These are phyloP conservation scores for Aplochiton taeniatus DNA, from an alignment of 2,797 vertebrate species.

Conservation along the genomic window DNA sequence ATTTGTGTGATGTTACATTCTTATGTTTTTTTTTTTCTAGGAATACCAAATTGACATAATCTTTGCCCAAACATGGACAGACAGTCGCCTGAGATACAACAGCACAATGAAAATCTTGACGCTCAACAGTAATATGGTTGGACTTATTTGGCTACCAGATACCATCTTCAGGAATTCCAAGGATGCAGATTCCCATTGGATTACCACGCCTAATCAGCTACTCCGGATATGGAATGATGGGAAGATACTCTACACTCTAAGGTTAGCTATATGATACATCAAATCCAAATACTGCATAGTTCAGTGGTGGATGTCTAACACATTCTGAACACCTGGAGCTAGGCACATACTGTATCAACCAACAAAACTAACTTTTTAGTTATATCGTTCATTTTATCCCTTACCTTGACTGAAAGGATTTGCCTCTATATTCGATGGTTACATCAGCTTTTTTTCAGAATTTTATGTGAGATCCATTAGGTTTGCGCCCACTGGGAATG, in stretches of 20 bases:
- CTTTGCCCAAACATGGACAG: slow-evolving; percentile 98
- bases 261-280: slow-evolving; percentile 65
- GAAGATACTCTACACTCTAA: slow-evolving; percentile 93
- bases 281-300: not conserved
- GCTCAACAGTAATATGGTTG: slow-evolving; percentile 93
- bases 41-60: slow-evolving; percentile 98
- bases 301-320: not conserved
- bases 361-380: no score
- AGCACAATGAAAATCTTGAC: slow-evolving; percentile 94
- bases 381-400: no score
- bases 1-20: not conserved
- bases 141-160: slow-evolving; percentile 94
- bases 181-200: slow-evolving; percentile 93
- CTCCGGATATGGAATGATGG: slow-evolving; percentile 96
- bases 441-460: slow-evolving; percentile 7
- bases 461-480: slow-evolving; percentile 11
- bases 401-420: no score
- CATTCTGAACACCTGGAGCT: no score
- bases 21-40: slow-evolving; percentile 72
- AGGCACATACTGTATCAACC: no score
- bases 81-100: slow-evolving; percentile 93
- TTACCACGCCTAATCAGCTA: slow-evolving; percentile 95
- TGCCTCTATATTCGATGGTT: slow-evolving; percentile 11
- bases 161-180: slow-evolving; percentile 97
- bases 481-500: not conserved